Conservation (phyloP, 2,113 vertebrate species). For the Daphoenositta chrysoptera region DNA sequence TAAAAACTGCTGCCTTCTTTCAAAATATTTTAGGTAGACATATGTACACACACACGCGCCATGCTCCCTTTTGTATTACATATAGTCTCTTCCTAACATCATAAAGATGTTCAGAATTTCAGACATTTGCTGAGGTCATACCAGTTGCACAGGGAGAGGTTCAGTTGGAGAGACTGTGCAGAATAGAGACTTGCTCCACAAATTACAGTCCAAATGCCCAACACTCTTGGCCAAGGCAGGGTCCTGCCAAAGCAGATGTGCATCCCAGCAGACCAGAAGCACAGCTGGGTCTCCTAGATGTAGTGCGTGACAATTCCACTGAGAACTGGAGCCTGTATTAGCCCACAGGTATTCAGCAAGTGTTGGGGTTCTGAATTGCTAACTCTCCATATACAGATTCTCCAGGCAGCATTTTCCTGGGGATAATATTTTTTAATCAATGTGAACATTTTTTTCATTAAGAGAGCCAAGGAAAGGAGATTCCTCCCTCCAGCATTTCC, state of each 20-base stretch:
- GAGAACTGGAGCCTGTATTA: neutral
- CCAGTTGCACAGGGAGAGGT: neutral
- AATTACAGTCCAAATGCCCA: neutral
- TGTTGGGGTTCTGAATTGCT: neutral
- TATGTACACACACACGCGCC: rapidly evolving
- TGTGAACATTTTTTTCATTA: neutral
- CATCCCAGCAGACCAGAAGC: neutral
- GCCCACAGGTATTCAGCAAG: neutral
- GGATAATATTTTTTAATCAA: neutral
- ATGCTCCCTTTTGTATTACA: neutral
- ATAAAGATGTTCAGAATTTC: neutral
- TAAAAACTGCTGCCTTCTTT: neutral
- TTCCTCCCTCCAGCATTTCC: neutral
- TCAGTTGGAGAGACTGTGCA: neutral
- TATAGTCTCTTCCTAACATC: neutral
- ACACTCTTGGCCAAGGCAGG: neutral
- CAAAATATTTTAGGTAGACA: neutral
- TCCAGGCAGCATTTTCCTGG: neutral
- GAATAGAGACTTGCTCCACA: neutral
- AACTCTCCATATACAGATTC: neutral
- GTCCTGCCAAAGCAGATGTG: neutral
- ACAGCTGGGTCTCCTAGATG: neutral
- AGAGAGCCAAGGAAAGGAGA: neutral
- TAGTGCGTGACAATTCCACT: neutral
- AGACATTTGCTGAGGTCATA: neutral